Evolutionary conservation across 2,797 vertebrate genomes (phyloP).

Genomic region (Oryzias dopingdopingensis): DNA sequence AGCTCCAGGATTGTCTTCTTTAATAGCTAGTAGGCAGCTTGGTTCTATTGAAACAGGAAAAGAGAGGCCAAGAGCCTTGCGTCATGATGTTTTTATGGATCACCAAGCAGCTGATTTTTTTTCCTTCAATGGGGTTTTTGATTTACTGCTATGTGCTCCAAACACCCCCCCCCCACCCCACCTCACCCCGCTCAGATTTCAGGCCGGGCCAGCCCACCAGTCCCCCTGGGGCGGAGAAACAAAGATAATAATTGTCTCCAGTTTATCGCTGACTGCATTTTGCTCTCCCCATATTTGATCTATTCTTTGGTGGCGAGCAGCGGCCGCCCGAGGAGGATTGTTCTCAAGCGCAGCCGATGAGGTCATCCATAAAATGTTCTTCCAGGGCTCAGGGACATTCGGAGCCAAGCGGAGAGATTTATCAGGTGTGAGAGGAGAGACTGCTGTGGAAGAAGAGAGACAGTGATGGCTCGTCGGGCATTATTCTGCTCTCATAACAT

Average conservation of each 20-base stretch:
- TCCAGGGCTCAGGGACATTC: constrained; percentile 18
- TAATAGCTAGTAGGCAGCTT: constrained; percentile 45
- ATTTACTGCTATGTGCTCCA: constrained; percentile 11
- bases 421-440: constrained; percentile 28
- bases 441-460: constrained; percentile 1
- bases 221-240: constrained; percentile 32
- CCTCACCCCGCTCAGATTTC: constrained; percentile 15
- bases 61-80: constrained; percentile 11
- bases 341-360: constrained; percentile 30
- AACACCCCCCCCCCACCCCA: constrained; percentile 6
- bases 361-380: constrained; percentile 48
- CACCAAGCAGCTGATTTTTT: constrained; percentile 18
- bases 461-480: background rate
- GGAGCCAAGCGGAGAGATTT: constrained; percentile 28
- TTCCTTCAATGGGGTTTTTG: constrained; percentile 18
- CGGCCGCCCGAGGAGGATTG: constrained; percentile 32
- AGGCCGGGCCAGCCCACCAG: constrained; percentile 14
- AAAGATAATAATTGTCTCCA: constrained; percentile 63
- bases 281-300: constrained; percentile 45
- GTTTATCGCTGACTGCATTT: constrained; percentile 51
- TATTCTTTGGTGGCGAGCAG: constrained; percentile 30
- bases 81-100: constrained; percentile 47
- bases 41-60: constrained; percentile 40
- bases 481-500: constrained; percentile 2
- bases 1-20: constrained; percentile 28